Evolutionary conservation across 2,113 vertebrate species (phyloP), one percentile per base, ranked within the genome.

Genomic region (Serilophus lunatus): DNA sequence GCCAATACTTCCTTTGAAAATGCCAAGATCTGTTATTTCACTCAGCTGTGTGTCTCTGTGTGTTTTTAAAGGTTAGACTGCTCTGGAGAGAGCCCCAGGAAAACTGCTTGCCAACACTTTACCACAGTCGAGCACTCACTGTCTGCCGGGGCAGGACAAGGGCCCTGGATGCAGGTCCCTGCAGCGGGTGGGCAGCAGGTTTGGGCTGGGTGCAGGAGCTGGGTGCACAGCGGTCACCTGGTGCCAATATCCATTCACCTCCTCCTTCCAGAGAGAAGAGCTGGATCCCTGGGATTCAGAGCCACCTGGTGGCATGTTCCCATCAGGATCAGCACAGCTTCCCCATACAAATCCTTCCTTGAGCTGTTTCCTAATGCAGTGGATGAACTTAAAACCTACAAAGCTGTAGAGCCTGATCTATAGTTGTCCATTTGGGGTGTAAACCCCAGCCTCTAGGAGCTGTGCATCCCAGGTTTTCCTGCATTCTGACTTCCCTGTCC

Each of bases 291-390:
- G 88, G 93, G 69, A 90, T 91, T 87, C 81, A 95, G 96, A 96
- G 95, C 94, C 93, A 92, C 93, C 95, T 96, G 92, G 92, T 96
- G 93, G 96, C 69, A 81, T 4, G 14, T 54, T 96, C 61, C 88
- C 51, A 93, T 25, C 33, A 86, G 31, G 35, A 9, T 40, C 50
- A 56, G 75, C 31, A 51, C 20, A 44, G 44, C 38, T 83, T 24
- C 60, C 31, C 80, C 6, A 1, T 15, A n/a, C 59, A 86, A 85
- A 89, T n/a, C 8, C 29, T 88, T 95, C 49, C 25, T 5, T 13
- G 6, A 47, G 49, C 4, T 0, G 2, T 26, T 74, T 80, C 47
- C 35, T 84, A 45, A 49, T 76, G 38, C 40, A 60, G 13, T 29
- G 77, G 31, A 60, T 56, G 25, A 68, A 78, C 22, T 17, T 72